Conservation (phyloP, 2,888 invertebrate genomes). For the Malthinus flaveolus region DNA sequence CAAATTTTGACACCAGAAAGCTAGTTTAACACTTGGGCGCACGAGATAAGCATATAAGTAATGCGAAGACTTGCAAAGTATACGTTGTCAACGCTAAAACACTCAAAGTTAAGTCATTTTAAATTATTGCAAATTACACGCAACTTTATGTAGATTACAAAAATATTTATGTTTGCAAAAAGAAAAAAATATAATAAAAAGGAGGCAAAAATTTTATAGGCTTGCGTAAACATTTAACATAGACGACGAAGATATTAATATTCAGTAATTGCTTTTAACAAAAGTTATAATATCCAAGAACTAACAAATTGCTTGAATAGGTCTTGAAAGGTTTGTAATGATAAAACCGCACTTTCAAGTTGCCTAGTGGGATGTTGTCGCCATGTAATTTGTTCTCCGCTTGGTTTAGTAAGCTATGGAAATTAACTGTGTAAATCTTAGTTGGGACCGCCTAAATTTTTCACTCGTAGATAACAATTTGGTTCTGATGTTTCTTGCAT, state of each 20-base stretch:
- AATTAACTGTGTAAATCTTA: conserved; percentile 47
- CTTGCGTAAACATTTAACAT: no score
- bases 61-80: no score
- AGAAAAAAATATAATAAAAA: no score
- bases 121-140: no score
- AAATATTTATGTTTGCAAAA: no score
- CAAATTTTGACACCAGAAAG: no score
- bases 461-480: conserved; percentile 35
- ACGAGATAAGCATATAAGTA: no score
- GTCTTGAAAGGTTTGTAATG: conserved; percentile 39
- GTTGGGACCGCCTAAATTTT: conserved; percentile 41
- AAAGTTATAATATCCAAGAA: conserved; percentile 13
- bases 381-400: conserved; percentile 43
- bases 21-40: no score
- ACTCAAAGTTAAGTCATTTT: no score
- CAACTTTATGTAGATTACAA: no score
- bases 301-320: conserved; percentile 33
- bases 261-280: background rate
- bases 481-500: conserved; percentile 32
- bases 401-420: conserved; percentile 43
- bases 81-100: no score
- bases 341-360: conserved; percentile 37
- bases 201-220: no score
- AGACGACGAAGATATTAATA: background rate
- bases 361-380: conserved; percentile 41